Evolutionary conservation across 2,113 vertebrate species (phyloP).

Genomic region (Brevimyrus niger): DNA sequence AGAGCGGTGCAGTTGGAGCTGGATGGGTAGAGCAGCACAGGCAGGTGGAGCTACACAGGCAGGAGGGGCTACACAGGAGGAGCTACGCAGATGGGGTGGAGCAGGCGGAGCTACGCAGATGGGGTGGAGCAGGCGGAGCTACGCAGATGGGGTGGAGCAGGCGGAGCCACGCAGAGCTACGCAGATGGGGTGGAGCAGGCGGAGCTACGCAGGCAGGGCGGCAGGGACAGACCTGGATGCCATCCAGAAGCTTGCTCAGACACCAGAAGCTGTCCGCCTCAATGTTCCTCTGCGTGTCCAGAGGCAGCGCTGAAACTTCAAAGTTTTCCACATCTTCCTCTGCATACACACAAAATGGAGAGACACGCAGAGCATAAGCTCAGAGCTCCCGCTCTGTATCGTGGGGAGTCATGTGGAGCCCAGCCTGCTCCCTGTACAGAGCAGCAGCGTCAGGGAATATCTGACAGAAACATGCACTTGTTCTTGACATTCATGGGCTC

Average conservation of each 20-base stretch:
- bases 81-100: neutral
- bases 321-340: slow-evolving; percentile 96
- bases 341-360: slow-evolving; percentile 43
- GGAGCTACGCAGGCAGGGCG: neutral
- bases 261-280: slow-evolving; percentile 98
- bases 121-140: too few relatives aligned
- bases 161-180: neutral
- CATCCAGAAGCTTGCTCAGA: slow-evolving; percentile 96
- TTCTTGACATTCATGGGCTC: slow-evolving; percentile 8
- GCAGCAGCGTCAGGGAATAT: neutral
- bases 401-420: neutral
- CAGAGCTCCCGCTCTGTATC: neutral
- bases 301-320: slow-evolving; percentile 75
- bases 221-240: slow-evolving; percentile 77
- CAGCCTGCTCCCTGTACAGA: neutral
- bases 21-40: neutral
- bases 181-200: too few relatives aligned
- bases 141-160: too few relatives aligned
- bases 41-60: neutral
- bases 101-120: neutral
- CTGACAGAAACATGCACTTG: slow-evolving; percentile 4
- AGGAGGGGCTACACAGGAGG: rapidly evolving
- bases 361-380: neutral
- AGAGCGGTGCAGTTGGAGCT: neutral
- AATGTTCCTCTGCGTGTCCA: slow-evolving; percentile 84